phyloP scores from a whole-genome alignment of 2,888 invertebrate species.

The Thymelicus sylvestris region DNA sequence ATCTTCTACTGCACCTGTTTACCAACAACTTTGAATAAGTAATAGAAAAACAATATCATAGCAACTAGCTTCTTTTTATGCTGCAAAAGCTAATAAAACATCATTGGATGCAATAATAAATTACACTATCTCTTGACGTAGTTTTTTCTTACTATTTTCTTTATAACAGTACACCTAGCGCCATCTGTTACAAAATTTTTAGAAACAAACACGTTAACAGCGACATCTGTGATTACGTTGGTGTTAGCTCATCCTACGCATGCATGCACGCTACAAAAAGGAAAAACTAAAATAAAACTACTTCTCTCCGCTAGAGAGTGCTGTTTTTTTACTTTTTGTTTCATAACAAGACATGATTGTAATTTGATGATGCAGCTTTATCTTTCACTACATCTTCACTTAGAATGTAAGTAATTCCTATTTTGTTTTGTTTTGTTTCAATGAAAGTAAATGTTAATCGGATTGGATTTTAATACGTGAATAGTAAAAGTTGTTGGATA shows the following conservation, averaged over 20 bases:
- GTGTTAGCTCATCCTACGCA: not conserved
- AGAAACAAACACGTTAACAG: not conserved
- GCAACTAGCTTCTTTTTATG: no score
- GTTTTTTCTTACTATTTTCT: not conserved
- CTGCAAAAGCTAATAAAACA: no score
- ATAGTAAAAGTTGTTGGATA: not conserved
- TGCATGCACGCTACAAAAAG: slow-evolving; percentile 43
- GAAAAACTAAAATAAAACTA: slow-evolving; percentile 52
- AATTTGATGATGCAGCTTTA: slow-evolving; percentile 16
- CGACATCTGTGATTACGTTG: not conserved
- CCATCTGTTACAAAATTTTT: not conserved
- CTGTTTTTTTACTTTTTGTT: slow-evolving; percentile 62
- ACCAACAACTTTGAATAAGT: no score
- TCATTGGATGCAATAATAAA: not conserved
- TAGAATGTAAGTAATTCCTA: not conserved
- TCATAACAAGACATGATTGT: slow-evolving; percentile 22
- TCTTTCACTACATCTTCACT: slow-evolving; percentile 17
- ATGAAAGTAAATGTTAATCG: slow-evolving; percentile 5
- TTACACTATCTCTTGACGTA: not conserved
- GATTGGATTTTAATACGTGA: not conserved
- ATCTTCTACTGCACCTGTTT: no score
- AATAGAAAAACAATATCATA: no score
- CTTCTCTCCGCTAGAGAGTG: slow-evolving; percentile 67
- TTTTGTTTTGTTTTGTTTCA: not conserved
- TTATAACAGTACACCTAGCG: not conserved